Conservation (phyloP, 2,113 vertebrate species). For the Pteruthius melanotis region DNA sequence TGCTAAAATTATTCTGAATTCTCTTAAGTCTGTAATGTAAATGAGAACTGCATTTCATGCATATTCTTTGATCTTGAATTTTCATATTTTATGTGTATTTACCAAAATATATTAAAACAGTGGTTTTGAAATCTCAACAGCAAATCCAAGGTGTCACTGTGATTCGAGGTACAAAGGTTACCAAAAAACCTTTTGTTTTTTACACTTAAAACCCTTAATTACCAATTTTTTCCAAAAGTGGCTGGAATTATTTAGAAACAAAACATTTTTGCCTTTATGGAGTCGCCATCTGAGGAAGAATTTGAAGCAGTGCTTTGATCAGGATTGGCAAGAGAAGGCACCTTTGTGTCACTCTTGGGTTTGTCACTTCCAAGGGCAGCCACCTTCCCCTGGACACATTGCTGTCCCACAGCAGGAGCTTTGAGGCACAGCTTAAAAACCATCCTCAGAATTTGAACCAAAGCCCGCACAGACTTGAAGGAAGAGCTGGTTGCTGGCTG, state of each 20-base stretch:
- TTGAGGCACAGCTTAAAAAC: background rate
- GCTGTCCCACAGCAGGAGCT: background rate
- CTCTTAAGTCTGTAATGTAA: conserved; percentile 25
- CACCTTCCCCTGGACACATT: background rate
- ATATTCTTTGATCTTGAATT: conserved; percentile 32
- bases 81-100: conserved; percentile 23
- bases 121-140: background rate
- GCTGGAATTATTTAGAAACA: background rate
- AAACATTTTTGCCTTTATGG: background rate
- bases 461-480: background rate
- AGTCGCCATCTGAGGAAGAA: background rate
- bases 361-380: background rate
- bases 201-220: background rate
- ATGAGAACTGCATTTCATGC: conserved; percentile 17
- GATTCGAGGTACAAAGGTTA: background rate
- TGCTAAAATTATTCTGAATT: conserved; percentile 34
- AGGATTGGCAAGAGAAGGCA: background rate
- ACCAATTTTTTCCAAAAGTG: background rate
- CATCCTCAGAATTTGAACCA: background rate
- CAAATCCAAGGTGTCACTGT: background rate
- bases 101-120: background rate
- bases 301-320: background rate
- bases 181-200: background rate
- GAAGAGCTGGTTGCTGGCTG: background rate
- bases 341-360: background rate